phyloP scores from a whole-genome alignment of 2,888 invertebrate genomes.

The Andrena fulva region DNA sequence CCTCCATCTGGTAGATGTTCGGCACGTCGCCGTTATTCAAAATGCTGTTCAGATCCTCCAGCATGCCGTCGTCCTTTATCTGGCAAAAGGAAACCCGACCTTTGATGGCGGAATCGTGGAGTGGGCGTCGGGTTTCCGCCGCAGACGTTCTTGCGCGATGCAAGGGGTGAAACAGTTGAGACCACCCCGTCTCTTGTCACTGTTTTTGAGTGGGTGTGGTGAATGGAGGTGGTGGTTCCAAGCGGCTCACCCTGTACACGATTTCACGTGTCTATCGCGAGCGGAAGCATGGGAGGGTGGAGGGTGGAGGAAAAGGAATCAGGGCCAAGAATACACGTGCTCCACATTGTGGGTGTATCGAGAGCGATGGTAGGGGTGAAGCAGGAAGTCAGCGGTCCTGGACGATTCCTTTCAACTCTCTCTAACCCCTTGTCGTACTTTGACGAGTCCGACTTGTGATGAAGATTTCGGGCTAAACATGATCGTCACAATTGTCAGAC shows the following conservation, averaged over 20 bases:
- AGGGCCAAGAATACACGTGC: neutral
- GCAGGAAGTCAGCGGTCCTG: slow-evolving; percentile 4
- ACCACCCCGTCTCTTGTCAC: no score
- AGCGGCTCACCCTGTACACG: neutral
- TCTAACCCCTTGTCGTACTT: neutral
- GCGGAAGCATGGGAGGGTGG: neutral
- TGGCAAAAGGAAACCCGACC: slow-evolving; percentile 80
- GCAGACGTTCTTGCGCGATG: no score
- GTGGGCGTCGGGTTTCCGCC: neutral
- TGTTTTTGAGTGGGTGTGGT: no score
- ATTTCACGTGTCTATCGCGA: neutral
- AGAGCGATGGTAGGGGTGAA: neutral
- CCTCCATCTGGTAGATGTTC: slow-evolving; percentile 94
- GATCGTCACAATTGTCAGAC: no score
- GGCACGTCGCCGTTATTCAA: slow-evolving; percentile 96
- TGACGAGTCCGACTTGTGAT: no score
- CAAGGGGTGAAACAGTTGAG: no score
- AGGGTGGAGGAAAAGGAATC: neutral
- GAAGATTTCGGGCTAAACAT: no score
- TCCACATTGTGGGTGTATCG: neutral
- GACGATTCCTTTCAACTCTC: neutral
- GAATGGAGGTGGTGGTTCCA: neutral
- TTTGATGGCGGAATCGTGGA: neutral
- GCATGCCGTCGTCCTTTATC: slow-evolving; percentile 94
- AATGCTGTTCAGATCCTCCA: slow-evolving; percentile 95